Percentiles rank a stretch among this genome's conserved stretches.
Conservation (phyloP, 2,888 invertebrate species). For the Phaedon cochleariae region DNA sequence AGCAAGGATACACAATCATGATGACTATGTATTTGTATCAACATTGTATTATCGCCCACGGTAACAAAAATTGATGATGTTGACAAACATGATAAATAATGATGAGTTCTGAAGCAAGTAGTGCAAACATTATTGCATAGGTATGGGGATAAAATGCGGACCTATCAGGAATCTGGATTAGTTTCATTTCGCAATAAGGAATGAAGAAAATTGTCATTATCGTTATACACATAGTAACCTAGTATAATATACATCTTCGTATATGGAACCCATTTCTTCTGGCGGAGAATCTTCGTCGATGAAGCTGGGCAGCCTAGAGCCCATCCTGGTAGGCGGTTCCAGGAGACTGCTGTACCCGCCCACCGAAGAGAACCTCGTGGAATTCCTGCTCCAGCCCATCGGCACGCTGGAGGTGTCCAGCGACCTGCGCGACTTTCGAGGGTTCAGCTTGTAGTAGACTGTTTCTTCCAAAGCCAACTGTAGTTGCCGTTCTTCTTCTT, state of each 20-base stretch:
- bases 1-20: too few relatives aligned
- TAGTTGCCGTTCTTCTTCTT: slow-evolving; percentile 74
- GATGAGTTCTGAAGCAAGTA: too few relatives aligned
- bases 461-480: slow-evolving; percentile 79
- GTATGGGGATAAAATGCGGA: too few relatives aligned
- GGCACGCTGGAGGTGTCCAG: slow-evolving; percentile 75
- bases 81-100: too few relatives aligned
- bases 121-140: too few relatives aligned
- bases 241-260: slow-evolving; percentile 57
- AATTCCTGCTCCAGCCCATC: slow-evolving; percentile 61
- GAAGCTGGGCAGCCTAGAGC: slow-evolving; percentile 70
- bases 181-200: too few relatives aligned
- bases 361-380: slow-evolving; percentile 69
- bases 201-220: too few relatives aligned
- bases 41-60: too few relatives aligned
- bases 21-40: too few relatives aligned
- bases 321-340: slow-evolving; percentile 70
- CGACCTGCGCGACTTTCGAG: slow-evolving; percentile 58
- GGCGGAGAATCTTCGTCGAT: slow-evolving; percentile 63
- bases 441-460: slow-evolving; percentile 66
- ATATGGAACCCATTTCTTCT: slow-evolving; percentile 54
- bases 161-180: too few relatives aligned
- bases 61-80: too few relatives aligned
- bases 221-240: too few relatives aligned
- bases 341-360: slow-evolving; percentile 77